Percentiles rank a stretch among this genome's conserved stretches.
Conservation (phyloP, 2,797 vertebrate species). For the Cuniculus paca region DNA sequence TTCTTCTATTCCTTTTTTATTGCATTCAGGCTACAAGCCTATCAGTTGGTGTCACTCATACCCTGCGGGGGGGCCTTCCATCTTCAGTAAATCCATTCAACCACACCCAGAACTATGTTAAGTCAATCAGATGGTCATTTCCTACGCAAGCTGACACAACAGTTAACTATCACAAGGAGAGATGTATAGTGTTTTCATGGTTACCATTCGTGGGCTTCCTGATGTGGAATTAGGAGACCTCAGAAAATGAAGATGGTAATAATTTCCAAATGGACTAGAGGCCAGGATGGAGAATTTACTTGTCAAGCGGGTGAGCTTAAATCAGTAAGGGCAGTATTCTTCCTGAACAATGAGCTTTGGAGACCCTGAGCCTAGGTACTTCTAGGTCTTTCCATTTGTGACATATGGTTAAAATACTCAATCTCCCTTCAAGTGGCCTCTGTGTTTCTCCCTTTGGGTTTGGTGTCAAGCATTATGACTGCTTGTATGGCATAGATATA, state of each 20-base stretch:
- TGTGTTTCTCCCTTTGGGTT: background rate
- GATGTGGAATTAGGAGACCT: background rate
- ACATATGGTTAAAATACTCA: background rate
- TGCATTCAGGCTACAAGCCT: background rate
- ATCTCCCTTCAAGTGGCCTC: background rate
- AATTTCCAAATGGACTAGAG: background rate
- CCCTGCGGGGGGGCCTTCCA: background rate
- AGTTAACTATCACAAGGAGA: background rate
- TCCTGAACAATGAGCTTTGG: background rate
- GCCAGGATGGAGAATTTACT: background rate
- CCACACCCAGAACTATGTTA: background rate
- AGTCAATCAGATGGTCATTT: background rate
- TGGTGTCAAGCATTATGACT: background rate
- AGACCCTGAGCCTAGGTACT: background rate
- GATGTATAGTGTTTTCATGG: background rate
- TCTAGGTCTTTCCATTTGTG: background rate
- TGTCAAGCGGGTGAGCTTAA: background rate
- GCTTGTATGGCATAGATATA: background rate
- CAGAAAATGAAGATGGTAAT: background rate
- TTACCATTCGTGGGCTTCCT: background rate
- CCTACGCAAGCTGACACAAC: background rate
- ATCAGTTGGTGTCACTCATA: background rate
- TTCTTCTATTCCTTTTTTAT: background rate
- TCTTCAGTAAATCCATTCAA: background rate
- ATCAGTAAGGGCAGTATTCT: background rate